phyloP scores from a whole-genome alignment of 2,797 vertebrate genomes.

The Siniperca obscura region DNA sequence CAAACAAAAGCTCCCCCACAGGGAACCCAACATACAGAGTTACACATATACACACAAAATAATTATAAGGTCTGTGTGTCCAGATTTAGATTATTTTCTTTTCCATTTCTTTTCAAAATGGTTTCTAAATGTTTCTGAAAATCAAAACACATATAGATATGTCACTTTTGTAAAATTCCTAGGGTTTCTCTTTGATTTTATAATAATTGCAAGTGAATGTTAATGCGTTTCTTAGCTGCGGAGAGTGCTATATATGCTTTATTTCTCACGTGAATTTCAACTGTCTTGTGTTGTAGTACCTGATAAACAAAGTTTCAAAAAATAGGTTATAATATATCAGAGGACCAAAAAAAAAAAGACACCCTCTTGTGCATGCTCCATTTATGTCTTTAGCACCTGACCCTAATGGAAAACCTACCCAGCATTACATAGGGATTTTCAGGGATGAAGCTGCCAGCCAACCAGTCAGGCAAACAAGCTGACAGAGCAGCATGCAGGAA shows the following conservation, averaged over 20 bases:
- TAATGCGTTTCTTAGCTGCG: neutral
- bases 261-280: no score
- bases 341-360: neutral
- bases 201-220: neutral
- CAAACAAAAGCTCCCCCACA: no score
- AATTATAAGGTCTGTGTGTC: neutral
- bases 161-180: no score
- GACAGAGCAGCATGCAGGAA: constrained; percentile 43
- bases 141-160: no score
- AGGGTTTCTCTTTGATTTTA: no score
- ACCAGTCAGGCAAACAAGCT: constrained; percentile 46
- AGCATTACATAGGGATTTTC: constrained; percentile 13
- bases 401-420: neutral
- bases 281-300: no score
- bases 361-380: neutral
- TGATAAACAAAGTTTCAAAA: neutral
- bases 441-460: constrained; percentile 24
- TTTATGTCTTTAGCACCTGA: neutral
- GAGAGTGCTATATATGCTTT: no score
- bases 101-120: neutral
- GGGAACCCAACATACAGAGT: no score
- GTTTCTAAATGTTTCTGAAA: no score
- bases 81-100: neutral
- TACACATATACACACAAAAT: no score
- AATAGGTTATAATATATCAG: neutral